Evolutionary conservation across 2,888 invertebrate genomes (phyloP).

Genomic region (Synanthedon andrenaeformis): DNA sequence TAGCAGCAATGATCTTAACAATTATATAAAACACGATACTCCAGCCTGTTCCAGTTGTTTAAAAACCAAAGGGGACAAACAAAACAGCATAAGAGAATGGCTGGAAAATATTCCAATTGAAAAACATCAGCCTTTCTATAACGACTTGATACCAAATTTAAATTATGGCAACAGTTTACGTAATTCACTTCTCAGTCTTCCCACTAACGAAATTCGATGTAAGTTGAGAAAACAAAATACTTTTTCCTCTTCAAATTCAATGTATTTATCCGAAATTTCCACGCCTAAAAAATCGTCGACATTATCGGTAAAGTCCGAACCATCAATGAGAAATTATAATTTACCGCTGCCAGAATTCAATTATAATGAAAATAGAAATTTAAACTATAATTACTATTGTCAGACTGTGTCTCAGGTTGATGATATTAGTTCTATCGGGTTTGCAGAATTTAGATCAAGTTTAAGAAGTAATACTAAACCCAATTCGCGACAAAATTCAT

Average conservation of each 20-base stretch:
- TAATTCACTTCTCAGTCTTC: constrained; percentile 46
- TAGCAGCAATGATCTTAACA: constrained; percentile 31
- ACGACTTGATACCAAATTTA: constrained; percentile 27
- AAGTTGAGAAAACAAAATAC: constrained; percentile 49
- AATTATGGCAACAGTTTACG: constrained; percentile 28
- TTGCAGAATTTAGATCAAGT: constrained; percentile 30
- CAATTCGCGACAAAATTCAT: constrained; percentile 27
- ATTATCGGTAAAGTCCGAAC: constrained; percentile 58
- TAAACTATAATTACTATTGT: constrained; percentile 29
- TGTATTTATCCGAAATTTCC: constrained; percentile 28
- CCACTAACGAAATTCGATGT: constrained; percentile 27
- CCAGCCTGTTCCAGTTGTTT: constrained; percentile 67
- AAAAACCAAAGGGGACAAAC: constrained; percentile 75
- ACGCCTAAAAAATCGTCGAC: constrained; percentile 37
- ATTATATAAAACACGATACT: constrained; percentile 51
- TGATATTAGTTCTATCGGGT: constrained; percentile 41
- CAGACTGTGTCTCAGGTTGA: constrained; percentile 38
- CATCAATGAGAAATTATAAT: constrained; percentile 46
- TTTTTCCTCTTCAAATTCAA: constrained; percentile 35
- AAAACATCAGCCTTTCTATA: constrained; percentile 36
- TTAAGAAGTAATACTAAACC: constrained; percentile 23
- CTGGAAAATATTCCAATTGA: constrained; percentile 75
- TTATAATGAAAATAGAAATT: constrained; percentile 20
- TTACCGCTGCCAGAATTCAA: constrained; percentile 52
- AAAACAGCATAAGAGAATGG: constrained; percentile 81